Conservation (phyloP, 2,888 invertebrate species). For the Lacanobia oleracea region DNA sequence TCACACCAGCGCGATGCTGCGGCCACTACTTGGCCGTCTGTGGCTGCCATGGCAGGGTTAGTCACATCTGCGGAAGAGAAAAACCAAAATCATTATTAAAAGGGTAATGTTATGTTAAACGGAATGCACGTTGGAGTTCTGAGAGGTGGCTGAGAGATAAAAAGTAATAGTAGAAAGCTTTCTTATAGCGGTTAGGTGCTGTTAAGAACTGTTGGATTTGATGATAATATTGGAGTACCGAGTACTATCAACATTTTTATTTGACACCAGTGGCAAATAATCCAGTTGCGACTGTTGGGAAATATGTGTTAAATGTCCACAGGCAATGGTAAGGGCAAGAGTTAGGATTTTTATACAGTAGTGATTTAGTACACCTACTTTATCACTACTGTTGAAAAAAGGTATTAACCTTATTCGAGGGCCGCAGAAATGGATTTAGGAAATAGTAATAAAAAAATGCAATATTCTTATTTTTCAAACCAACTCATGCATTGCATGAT, state of each 20-base stretch:
- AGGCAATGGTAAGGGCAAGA: too few species aligned
- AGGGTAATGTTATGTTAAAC: not conserved
- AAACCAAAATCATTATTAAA: conserved; percentile 2
- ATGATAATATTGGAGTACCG: not conserved
- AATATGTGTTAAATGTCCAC: too few species aligned
- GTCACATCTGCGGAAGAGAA: conserved; percentile 88
- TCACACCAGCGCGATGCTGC: conserved; percentile 95
- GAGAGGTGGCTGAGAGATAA: not conserved
- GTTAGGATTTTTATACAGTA: too few species aligned
- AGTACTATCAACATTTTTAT: not conserved
- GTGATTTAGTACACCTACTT: too few species aligned
- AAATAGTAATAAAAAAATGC: not conserved
- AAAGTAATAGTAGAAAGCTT: too few species aligned
- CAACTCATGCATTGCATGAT: not conserved
- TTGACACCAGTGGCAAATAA: too few species aligned
- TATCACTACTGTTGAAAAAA: too few species aligned
- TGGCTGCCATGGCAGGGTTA: conserved; percentile 94
- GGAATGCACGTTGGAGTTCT: not conserved
- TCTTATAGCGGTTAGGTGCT: too few species aligned
- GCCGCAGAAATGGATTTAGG: not conserved
- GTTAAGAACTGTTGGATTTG: not conserved
- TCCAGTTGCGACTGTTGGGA: too few species aligned
- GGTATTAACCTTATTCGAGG: not conserved
- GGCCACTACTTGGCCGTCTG: conserved; percentile 97
- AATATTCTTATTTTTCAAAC: not conserved